Conservation (phyloP, 2,113 vertebrate species). For the Ptyas mucosa region DNA sequence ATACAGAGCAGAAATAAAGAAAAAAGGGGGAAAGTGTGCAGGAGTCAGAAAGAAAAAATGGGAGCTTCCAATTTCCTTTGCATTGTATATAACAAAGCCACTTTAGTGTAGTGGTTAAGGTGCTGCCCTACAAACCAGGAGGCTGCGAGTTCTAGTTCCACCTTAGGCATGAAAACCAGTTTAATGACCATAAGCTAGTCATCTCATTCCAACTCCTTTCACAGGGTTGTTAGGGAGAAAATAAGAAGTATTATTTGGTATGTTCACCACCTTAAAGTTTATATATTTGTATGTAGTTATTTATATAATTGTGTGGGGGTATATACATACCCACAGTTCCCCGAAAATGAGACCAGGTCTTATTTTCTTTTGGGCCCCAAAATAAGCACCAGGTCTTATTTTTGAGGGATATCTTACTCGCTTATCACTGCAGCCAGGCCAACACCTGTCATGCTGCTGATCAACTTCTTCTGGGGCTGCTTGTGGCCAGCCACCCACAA, state of each 20-base stretch:
- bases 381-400: too few relatives aligned
- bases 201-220: neutral
- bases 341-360: too few relatives aligned
- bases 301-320: too few relatives aligned
- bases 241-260: neutral
- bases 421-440: too few relatives aligned
- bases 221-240: neutral
- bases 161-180: neutral
- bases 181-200: neutral
- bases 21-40: neutral
- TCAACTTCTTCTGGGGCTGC: too few relatives aligned
- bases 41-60: neutral
- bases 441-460: too few relatives aligned
- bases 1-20: neutral
- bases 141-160: neutral
- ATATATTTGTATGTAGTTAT: neutral
- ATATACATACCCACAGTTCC: neutral
- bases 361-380: too few relatives aligned
- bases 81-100: neutral
- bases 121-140: neutral
- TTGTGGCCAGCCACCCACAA: too few relatives aligned
- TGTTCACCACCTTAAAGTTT: neutral
- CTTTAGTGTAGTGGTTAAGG: neutral
- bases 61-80: neutral
- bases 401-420: too few relatives aligned